Conservation (phyloP, 2,797 vertebrate species). For the Urocyon cinereoargenteus region DNA sequence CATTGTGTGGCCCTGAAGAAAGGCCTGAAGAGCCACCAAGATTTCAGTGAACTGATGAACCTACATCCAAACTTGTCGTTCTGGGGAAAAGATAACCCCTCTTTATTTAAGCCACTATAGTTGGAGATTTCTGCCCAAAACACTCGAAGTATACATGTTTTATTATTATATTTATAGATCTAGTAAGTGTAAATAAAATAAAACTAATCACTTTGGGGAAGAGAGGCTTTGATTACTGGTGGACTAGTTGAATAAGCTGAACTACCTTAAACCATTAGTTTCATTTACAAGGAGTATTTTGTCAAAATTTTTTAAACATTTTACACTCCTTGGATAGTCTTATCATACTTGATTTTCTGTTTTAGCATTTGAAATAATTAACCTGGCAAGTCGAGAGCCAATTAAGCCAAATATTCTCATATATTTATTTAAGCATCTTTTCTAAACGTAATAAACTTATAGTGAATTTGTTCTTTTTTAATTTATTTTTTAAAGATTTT, state of each 20-base stretch:
- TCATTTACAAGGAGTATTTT: background rate
- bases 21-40: background rate
- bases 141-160: background rate
- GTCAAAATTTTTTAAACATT: slow-evolving; percentile 5
- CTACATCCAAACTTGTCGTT: background rate
- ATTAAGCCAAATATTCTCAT: background rate
- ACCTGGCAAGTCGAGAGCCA: background rate
- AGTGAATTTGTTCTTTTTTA: background rate
- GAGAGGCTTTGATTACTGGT: background rate
- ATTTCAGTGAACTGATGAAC: background rate
- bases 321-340: background rate
- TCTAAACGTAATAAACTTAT: background rate
- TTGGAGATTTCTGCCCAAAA: background rate
- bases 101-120: background rate
- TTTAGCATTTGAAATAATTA: slow-evolving; percentile 39
- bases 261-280: background rate
- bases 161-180: background rate
- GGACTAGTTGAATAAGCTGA: slow-evolving; percentile 33
- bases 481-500: too few relatives aligned
- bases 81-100: background rate
- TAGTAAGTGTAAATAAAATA: slow-evolving; percentile 44
- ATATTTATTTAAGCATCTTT: background rate
- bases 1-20: background rate
- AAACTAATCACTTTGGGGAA: background rate
- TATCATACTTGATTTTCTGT: slow-evolving; percentile 30